Evolutionary conservation across 2,797 vertebrate species (phyloP).

Genomic region (Alca torda): DNA sequence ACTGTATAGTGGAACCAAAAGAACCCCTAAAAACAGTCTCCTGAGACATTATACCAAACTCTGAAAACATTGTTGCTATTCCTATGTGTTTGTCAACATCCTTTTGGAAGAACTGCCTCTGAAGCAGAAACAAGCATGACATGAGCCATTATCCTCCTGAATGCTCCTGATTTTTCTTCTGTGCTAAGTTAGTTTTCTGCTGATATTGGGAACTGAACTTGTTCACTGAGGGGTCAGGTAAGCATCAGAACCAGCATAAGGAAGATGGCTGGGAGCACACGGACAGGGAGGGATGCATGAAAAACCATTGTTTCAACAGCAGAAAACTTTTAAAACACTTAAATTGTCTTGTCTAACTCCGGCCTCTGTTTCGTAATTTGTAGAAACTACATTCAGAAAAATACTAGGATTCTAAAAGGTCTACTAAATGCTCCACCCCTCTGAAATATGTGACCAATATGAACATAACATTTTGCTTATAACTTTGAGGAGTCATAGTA

Average conservation of each 20-base stretch:
- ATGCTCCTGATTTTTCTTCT: not conserved
- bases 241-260: not conserved
- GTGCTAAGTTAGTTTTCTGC: not conserved
- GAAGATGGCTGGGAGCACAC: not conserved
- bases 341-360: not conserved
- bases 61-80: not conserved
- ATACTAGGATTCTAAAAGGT: not conserved
- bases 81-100: not conserved
- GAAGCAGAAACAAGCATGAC: not conserved
- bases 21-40: not conserved
- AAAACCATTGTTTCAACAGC: not conserved
- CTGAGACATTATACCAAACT: not conserved
- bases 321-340: not conserved
- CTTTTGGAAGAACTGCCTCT: not conserved
- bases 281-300: not conserved
- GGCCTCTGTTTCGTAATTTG: not conserved
- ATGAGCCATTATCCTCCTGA: not conserved
- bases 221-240: not conserved
- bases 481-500: not conserved
- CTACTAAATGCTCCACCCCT: not conserved
- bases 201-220: not conserved
- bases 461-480: not conserved
- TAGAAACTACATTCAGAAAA: not conserved
- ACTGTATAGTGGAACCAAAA: not conserved
- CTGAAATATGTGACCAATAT: not conserved